Base-by-base conservation (phyloP, 2,113 vertebrate species). In the Alces alces region DNA sequence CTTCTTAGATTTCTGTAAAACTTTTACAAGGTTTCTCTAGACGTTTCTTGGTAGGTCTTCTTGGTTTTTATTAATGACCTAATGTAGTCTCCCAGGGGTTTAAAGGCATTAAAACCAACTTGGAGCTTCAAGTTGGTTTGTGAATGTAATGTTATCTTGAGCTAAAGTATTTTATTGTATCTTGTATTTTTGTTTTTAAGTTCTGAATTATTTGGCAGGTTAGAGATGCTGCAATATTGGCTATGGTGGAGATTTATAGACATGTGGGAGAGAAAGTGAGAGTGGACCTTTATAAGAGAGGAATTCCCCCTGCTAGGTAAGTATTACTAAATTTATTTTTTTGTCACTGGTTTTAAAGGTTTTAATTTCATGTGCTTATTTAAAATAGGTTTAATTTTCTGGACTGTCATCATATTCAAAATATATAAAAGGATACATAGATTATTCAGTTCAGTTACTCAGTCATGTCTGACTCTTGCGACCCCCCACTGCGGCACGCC, bases 201-300 rank as follows among this genome's bases (percentile, higher is more conserved):
- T 89, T 78, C 5, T 79, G 12, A 86, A 92, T 97, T 89, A 10
- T 10, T 97, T 98, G 91, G 52, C 98, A 99, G 99, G 99, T 99
- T 98, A 99, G 99, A 97, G 99, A 99, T 98, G 99, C 99, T 91
- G 99, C 99, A 91, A 98, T 99, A 95, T 97, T 98, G 73, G 97
- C 99, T 7, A 89, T 99, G 91, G 99, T 99, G 98, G 99, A 99
- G 95, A 99, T 99, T 97, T 99, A 99, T 97, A 99, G 99, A 95
- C 99, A 99, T 91, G 99, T 99, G 47, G 99, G 99, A 93, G 99
- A 99, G 92, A 99, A 98, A 98, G 99, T 99, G 84, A 98, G 99
- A 97, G 87, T 97, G 91, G 99, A 99, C 97, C 99, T 99, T 95
- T 98, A 50, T 6, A 99, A 99, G 96, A 99, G 99, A 98, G 99